Evolutionary conservation across 2,888 invertebrate genomes (phyloP), one percentile per base, ranked within the genome.

Genomic region (Meiosimyza platycephala): DNA sequence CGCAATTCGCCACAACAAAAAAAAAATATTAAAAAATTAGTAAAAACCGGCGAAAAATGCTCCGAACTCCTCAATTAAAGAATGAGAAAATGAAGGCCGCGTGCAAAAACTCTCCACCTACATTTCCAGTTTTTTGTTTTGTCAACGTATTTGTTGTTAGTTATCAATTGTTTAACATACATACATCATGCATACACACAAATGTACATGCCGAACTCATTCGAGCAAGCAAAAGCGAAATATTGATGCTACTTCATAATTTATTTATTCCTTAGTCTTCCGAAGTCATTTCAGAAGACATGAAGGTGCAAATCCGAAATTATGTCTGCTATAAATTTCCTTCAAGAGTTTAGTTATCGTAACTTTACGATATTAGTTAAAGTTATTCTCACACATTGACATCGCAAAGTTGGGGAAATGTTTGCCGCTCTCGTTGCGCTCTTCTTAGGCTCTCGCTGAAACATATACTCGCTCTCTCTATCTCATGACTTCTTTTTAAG

Each of bases 61-160:
- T 16, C 13, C 54, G 6, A 65, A 59, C 33, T 47, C 66, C 71
- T 71, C 64, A 71, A 71, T 72, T 70, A 66, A 66, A 67, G 71
- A 72, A 71, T 69, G 66, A 70, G 54, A 64, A 63, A 57, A 72
- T 55, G 47, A 40, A 67, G 57, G 69, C 69, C 51, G 74, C 72
- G 51, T 73, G 74, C 75, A 71, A 77, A 76, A 75, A 76, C 78
- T 78, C 78, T 76, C 78, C 79, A 78, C 78, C 77, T 77, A 78
- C 67, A 50, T 7, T 9, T 9, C 33, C 40, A 40, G 15, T 15
- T 5, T 40, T 51, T 51, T 51, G 33, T 65, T 15, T 50, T 16
- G 64, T 6, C 40, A 40, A 28, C 4, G 28, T 4, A 22, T 28
- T 22, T 63, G 47, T 47, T 40, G 48, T 50, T 48, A 40, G n/a